A percentile compares a stretch with the other conserved stretches of the same genome.
phyloP scores from a whole-genome alignment of 2,113 vertebrate genomes.

The Halcyon senegalensis region DNA sequence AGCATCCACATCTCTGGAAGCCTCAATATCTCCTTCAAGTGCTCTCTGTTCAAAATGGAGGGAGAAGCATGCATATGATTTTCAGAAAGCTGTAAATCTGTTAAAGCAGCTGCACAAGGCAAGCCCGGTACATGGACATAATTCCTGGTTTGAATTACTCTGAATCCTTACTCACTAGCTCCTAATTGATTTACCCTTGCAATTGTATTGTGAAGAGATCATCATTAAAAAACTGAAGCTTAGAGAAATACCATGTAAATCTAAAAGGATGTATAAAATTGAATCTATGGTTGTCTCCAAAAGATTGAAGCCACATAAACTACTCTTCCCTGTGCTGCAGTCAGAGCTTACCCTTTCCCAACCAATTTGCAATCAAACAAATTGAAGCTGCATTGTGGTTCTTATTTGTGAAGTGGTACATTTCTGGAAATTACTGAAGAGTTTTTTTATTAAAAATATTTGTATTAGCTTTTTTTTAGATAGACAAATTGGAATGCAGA shows the following conservation, averaged over 20 bases:
- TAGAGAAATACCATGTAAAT: background rate
- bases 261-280: background rate
- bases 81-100: background rate
- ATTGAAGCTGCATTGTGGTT: rapidly evolving
- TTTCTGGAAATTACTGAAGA: background rate
- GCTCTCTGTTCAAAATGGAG: background rate
- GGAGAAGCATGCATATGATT: background rate
- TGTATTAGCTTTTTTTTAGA: background rate
- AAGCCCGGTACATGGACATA: background rate
- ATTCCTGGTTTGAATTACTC: background rate
- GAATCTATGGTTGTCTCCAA: background rate
- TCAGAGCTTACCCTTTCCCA: background rate
- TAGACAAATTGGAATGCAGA: background rate
- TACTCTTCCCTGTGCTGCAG: background rate
- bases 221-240: background rate
- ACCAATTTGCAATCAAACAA: background rate
- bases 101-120: background rate
- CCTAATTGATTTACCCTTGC: background rate
- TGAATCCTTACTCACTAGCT: background rate
- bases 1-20: background rate
- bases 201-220: background rate
- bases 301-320: background rate
- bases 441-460: background rate
- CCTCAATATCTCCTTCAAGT: background rate
- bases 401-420: background rate